Conservation (phyloP, 1,140 invertebrate genomes). For the Pissodes strobi region DNA sequence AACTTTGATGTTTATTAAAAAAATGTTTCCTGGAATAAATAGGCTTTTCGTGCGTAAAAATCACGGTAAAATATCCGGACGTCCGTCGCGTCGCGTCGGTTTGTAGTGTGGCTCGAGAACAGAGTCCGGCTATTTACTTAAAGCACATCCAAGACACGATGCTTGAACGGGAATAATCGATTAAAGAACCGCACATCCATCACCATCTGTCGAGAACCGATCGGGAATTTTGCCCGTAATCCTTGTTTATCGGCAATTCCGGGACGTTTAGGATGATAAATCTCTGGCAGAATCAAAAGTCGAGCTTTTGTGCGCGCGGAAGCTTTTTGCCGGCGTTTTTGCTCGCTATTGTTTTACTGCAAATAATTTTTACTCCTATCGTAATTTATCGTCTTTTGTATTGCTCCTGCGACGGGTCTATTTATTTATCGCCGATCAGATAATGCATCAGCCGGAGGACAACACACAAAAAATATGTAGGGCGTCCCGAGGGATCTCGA, state of each 20-base stretch:
- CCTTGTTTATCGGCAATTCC: constrained; percentile 35
- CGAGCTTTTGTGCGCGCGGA: constrained; percentile 4
- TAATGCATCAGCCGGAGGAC: constrained; percentile 4
- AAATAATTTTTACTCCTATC: constrained; percentile 18
- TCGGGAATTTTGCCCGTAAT: constrained; percentile 29
- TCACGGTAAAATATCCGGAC: not conserved
- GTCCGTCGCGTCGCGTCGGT: not conserved
- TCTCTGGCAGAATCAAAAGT: constrained; percentile 28
- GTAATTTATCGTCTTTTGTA: constrained; percentile 29
- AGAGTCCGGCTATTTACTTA: no score
- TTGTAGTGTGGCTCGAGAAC: no score
- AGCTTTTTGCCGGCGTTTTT: constrained; percentile 22
- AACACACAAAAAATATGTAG: constrained; percentile 10
- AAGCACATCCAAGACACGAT: constrained; percentile 21
- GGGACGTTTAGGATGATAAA: constrained; percentile 35
- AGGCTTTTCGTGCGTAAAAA: not conserved
- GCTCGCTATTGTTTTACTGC: constrained; percentile 22
- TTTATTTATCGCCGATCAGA: constrained; percentile 14
- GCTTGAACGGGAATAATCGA: constrained; percentile 28
- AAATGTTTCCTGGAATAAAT: not conserved
- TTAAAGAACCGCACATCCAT: constrained; percentile 34
- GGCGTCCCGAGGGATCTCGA: constrained; percentile 1
- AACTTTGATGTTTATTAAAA: no score
- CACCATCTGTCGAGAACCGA: constrained; percentile 28
- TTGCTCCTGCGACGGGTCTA: constrained; percentile 4